Conservation (phyloP, 2,797 vertebrate genomes). For the Mus spretus region DNA sequence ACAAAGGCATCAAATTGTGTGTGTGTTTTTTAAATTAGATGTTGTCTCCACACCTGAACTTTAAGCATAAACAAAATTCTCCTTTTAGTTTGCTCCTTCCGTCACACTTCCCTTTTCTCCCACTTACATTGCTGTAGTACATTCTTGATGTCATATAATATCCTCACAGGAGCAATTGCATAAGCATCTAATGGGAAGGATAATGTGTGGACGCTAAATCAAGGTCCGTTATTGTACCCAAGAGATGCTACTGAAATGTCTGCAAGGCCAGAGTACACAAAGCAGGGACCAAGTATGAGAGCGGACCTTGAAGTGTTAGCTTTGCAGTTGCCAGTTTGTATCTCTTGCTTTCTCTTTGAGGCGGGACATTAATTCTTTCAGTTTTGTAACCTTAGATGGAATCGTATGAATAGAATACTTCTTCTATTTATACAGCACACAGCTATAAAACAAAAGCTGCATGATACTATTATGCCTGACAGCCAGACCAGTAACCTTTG, state of each 20-base stretch:
- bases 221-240: conserved; percentile 80
- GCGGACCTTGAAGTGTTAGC: neutral
- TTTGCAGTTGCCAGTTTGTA: conserved; percentile 31
- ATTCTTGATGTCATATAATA: conserved; percentile 74
- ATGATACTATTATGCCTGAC: neutral
- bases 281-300: conserved; percentile 41
- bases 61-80: conserved; percentile 43
- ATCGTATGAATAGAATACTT: conserved; percentile 9
- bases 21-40: neutral
- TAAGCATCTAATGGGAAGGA: conserved; percentile 64
- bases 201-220: conserved; percentile 76
- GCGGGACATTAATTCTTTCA: conserved; percentile 27
- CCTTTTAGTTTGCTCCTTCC: conserved; percentile 35
- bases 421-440: neutral
- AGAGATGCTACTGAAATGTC: conserved; percentile 77
- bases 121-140: conserved; percentile 62
- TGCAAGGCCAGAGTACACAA: conserved; percentile 70
- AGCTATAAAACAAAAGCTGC: neutral
- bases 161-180: conserved; percentile 72
- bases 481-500: neutral
- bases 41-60: neutral
- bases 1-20: neutral
- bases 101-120: conserved; percentile 23
- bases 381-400: conserved; percentile 52
- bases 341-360: conserved; percentile 37